phyloP scores from a whole-genome alignment of 2,113 vertebrate species.

The Anguilla rostrata region DNA sequence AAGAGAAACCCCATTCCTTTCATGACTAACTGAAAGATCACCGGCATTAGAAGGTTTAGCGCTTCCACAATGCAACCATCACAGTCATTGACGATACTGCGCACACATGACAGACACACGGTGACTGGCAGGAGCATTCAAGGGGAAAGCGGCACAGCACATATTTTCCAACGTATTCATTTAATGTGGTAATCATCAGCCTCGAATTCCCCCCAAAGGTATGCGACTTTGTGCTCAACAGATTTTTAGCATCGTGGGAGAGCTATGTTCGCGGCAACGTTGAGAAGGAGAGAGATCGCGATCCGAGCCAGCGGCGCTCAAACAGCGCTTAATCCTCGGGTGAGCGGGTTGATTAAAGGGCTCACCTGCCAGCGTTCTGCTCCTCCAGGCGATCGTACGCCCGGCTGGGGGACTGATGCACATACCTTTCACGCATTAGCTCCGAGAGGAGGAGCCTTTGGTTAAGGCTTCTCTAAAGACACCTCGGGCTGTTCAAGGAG shows the following conservation, averaged over 20 bases:
- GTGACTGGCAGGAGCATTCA: background rate
- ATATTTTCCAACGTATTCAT: background rate
- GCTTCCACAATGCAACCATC: background rate
- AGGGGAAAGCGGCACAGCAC: background rate
- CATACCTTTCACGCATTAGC: slow-evolving; percentile 10
- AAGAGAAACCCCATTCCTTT: background rate
- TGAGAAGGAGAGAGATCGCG: background rate
- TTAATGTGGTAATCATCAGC: background rate
- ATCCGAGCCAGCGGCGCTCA: background rate
- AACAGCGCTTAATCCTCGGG: background rate
- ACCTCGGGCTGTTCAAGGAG: background rate
- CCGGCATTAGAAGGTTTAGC: background rate
- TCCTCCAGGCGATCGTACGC: background rate
- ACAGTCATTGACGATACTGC: background rate
- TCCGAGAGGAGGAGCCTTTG: background rate
- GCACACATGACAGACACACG: background rate
- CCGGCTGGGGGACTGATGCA: background rate
- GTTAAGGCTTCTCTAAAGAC: background rate
- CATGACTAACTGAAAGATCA: background rate
- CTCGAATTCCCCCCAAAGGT: background rate
- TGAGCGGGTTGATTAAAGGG: background rate
- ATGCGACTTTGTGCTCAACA: background rate
- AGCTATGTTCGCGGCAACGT: background rate
- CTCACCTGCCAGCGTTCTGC: background rate
- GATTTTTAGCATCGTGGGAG: background rate